Evolutionary conservation across 2,797 vertebrate genomes (phyloP).

Genomic region (Oophaga sylvatica): DNA sequence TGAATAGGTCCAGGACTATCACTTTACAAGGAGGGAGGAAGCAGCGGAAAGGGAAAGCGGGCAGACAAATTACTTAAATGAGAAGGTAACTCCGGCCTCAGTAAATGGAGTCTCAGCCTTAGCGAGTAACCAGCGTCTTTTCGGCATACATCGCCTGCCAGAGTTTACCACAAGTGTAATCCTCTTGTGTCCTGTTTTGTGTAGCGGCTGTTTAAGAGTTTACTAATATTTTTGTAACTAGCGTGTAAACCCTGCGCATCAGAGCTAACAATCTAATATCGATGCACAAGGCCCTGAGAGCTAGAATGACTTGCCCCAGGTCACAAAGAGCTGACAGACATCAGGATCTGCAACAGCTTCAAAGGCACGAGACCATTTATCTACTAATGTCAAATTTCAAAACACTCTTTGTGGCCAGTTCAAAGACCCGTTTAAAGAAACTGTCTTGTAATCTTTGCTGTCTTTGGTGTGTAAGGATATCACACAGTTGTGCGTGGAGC

Average conservation of each 20-base stretch:
- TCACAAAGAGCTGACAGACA: constrained; percentile 44
- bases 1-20: constrained; percentile 76
- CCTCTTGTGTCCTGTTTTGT: constrained; percentile 10
- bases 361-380: constrained; percentile 41
- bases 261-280: constrained; percentile 25
- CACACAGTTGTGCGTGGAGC: constrained; percentile 25
- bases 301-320: constrained; percentile 44
- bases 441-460: constrained; percentile 24
- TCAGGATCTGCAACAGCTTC: constrained; percentile 31
- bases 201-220: neutral
- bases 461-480: constrained; percentile 27
- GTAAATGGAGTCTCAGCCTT: constrained; percentile 69
- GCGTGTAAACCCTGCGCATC: constrained; percentile 6
- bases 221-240: constrained; percentile 9
- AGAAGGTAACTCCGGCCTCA: constrained; percentile 75
- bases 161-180: constrained; percentile 25
- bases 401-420: constrained; percentile 52
- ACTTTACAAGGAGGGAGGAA: constrained; percentile 83
- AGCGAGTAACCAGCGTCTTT: constrained; percentile 60
- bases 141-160: constrained; percentile 61
- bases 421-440: constrained; percentile 39
- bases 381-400: constrained; percentile 49
- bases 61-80: constrained; percentile 85
- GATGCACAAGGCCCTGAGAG: neutral
- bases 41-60: constrained; percentile 82